Percentiles rank a stretch among this genome's conserved stretches.
phyloP scores from a whole-genome alignment of 2,888 invertebrate species.

The Drosophila colorata region DNA sequence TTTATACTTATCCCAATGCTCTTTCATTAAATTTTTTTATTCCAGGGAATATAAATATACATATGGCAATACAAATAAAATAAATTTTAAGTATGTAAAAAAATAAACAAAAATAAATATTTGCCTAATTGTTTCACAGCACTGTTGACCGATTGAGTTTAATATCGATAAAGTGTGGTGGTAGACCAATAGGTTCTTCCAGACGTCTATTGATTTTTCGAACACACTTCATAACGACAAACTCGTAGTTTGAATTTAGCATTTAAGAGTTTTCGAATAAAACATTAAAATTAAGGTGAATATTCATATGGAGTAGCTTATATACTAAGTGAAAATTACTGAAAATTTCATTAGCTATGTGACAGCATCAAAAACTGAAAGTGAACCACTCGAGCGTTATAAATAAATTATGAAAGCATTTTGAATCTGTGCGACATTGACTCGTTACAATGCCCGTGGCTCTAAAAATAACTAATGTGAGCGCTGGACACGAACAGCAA shows the following conservation, averaged over 20 bases:
- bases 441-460: constrained; percentile 66
- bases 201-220: constrained; percentile 60
- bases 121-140: constrained; percentile 10
- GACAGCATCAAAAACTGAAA: not conserved
- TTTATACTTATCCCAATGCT: too few relatives aligned
- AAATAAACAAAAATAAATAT: not conserved
- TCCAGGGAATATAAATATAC: too few relatives aligned
- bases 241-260: constrained; percentile 73
- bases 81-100: not conserved
- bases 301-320: not conserved
- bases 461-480: constrained; percentile 60
- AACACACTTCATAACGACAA: constrained; percentile 69
- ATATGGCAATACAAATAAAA: too few relatives aligned
- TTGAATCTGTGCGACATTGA: constrained; percentile 65
- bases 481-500: constrained; percentile 39
- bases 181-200: constrained; percentile 25
- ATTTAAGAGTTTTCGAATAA: constrained; percentile 53
- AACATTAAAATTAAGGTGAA: constrained; percentile 43
- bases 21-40: too few relatives aligned
- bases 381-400: constrained; percentile 31
- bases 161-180: constrained; percentile 37
- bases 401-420: constrained; percentile 67
- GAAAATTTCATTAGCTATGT: not conserved
- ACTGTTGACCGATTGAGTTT: constrained; percentile 1
- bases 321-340: not conserved